A percentile compares a stretch with the other conserved stretches of the same genome.
Conservation (phyloP, 2,797 vertebrate species). For the Cynodonichthys magdalenae region DNA sequence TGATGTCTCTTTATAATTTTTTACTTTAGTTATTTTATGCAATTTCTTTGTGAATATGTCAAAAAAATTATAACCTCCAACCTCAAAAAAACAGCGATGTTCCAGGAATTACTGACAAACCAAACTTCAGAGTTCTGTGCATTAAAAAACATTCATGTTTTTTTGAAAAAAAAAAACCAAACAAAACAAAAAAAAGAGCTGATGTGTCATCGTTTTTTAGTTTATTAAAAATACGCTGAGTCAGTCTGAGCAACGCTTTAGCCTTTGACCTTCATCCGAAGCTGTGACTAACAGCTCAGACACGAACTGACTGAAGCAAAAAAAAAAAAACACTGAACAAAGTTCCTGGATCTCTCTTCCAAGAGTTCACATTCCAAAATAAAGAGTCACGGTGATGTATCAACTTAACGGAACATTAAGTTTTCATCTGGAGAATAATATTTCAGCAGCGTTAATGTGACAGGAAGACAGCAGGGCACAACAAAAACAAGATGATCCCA, state of each 20-base stretch:
- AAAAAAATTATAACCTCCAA: background rate
- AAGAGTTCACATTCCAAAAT: slow-evolving; percentile 35
- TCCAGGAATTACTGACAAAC: too few relatives aligned
- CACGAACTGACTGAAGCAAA: background rate
- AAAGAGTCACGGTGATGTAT: slow-evolving; percentile 21
- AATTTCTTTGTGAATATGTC: background rate
- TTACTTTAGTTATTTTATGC: background rate
- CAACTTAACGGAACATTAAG: slow-evolving; percentile 9
- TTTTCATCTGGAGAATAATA: slow-evolving; percentile 20
- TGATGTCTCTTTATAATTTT: background rate
- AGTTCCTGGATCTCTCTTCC: slow-evolving; percentile 10
- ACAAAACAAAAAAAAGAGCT: background rate
- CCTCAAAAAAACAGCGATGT: too few relatives aligned
- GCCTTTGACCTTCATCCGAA: slow-evolving; percentile 31
- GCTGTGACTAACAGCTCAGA: slow-evolving; percentile 36
- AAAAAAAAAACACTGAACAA: slow-evolving; percentile 10
- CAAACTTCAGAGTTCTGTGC: background rate
- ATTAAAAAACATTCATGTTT: background rate
- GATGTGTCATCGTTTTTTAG: slow-evolving; percentile 16
- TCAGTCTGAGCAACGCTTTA: slow-evolving; percentile 14
- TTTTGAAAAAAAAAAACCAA: too few relatives aligned
- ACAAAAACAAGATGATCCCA: background rate
- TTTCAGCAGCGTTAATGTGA: slow-evolving; percentile 12
- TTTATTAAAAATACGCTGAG: background rate
- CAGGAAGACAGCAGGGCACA: slow-evolving; percentile 3